Evolutionary conservation across 2,888 invertebrate genomes (phyloP).

Genomic region (Bellardia bayeri): DNA sequence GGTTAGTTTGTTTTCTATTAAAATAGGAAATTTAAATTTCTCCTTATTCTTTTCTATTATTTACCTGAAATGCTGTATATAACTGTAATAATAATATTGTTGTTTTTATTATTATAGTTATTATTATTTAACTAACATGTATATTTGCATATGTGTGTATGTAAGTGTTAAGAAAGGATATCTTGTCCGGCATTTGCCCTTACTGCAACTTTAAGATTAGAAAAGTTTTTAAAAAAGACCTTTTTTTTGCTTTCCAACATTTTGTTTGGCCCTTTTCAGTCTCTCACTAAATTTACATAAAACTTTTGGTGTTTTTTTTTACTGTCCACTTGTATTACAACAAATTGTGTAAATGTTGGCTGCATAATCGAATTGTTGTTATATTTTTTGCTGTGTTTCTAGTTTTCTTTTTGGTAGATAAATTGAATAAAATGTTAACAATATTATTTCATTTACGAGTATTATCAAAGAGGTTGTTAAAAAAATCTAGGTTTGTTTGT

Average conservation of each 20-base stretch:
- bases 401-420: constrained; percentile 11
- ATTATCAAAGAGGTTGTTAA: constrained; percentile 7
- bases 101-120: constrained; percentile 16
- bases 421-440: constrained; percentile 59
- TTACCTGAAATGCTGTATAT: not conserved
- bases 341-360: constrained; percentile 4
- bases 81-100: constrained; percentile 8
- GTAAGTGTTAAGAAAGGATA: not conserved
- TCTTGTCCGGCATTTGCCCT: not conserved
- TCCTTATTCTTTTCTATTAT: constrained; percentile 15
- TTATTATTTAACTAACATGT: constrained; percentile 44
- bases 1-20: constrained; percentile 58
- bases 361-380: not conserved
- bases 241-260: not conserved
- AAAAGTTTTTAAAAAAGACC: constrained; percentile 19
- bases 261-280: not conserved
- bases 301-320: not conserved
- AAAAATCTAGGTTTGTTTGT: not conserved
- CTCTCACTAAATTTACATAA: constrained; percentile 20
- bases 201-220: not conserved
- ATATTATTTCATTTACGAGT: constrained; percentile 51
- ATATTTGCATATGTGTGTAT: not conserved
- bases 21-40: constrained; percentile 43
- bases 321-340: not conserved
- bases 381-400: not conserved